Evolutionary conservation across 2,888 invertebrate species (phyloP).

Genomic region (Azorinus chamasolen): DNA sequence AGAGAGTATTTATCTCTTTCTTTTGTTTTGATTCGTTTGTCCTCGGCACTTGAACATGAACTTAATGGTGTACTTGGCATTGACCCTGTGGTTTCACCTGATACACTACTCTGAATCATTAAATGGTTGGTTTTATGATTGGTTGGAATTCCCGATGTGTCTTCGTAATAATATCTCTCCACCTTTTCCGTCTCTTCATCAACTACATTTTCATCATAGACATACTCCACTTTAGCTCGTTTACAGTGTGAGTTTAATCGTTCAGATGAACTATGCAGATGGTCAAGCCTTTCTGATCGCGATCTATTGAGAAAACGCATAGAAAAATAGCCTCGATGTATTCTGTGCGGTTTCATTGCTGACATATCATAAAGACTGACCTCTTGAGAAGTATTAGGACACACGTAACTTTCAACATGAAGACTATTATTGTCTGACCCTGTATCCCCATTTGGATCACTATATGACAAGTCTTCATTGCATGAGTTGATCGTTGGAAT

Average conservation of each 20-base stretch:
- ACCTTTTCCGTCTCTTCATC: constrained; percentile 83
- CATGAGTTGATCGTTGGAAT: constrained; percentile 49
- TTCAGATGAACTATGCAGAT: no score
- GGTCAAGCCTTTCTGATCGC: not conserved
- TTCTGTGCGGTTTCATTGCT: not conserved
- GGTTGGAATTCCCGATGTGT: constrained; percentile 63
- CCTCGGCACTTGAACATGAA: constrained; percentile 62
- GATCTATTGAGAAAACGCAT: constrained; percentile 37
- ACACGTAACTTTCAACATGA: constrained; percentile 16
- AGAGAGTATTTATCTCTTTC: constrained; percentile 69
- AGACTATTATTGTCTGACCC: constrained; percentile 41
- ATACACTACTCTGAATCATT: constrained; percentile 31
- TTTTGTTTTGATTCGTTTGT: constrained; percentile 53
- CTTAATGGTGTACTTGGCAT: constrained; percentile 63
- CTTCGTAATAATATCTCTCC: constrained; percentile 81
- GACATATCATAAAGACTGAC: constrained; percentile 39
- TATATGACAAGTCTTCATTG: constrained; percentile 50
- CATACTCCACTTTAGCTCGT: constrained; percentile 77
- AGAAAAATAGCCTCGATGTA: constrained; percentile 41
- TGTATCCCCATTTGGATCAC: constrained; percentile 55
- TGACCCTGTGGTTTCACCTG: constrained; percentile 36
- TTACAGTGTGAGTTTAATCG: constrained; percentile 3
- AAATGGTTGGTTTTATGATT: constrained; percentile 44
- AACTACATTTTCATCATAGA: constrained; percentile 84
- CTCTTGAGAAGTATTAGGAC: constrained; percentile 29